Percentiles rank a stretch among this genome's conserved stretches.
Conservation (phyloP, 2,888 invertebrate species). For the Parnassius orleans region DNA sequence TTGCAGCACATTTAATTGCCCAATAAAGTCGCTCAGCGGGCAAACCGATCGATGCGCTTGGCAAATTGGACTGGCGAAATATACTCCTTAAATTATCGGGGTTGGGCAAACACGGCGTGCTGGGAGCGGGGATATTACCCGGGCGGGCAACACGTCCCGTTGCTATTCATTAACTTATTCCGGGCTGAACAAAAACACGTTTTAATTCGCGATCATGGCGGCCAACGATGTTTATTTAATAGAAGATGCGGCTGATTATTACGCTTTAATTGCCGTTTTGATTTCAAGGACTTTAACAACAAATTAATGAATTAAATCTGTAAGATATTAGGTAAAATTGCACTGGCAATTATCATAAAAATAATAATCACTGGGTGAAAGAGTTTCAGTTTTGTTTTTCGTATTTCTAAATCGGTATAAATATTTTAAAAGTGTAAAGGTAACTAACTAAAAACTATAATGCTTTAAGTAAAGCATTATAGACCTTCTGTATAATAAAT, state of each 20-base stretch:
- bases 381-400: too few species aligned
- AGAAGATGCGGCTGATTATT: constrained; percentile 7
- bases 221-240: constrained; percentile 33
- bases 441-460: too few species aligned
- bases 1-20: constrained; percentile 33
- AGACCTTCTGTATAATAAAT: too few species aligned
- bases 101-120: constrained; percentile 44
- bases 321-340: too few species aligned
- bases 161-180: constrained; percentile 57
- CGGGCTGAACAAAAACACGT: constrained; percentile 46
- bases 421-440: too few species aligned
- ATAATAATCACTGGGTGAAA: too few species aligned
- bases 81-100: constrained; percentile 60
- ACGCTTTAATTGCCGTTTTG: background rate
- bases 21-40: constrained; percentile 29
- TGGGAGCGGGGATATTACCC: constrained; percentile 47
- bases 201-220: constrained; percentile 33
- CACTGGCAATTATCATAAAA: too few species aligned
- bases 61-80: constrained; percentile 22
- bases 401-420: too few species aligned
- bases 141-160: constrained; percentile 42
- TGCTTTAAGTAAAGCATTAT: too few species aligned
- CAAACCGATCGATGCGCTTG: constrained; percentile 17
- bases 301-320: too few species aligned
- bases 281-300: too few species aligned